Percentiles rank a stretch among this genome's conserved stretches.
Evolutionary conservation across 2,113 vertebrate genomes (phyloP).

Genomic region (Fregetta grallaria): DNA sequence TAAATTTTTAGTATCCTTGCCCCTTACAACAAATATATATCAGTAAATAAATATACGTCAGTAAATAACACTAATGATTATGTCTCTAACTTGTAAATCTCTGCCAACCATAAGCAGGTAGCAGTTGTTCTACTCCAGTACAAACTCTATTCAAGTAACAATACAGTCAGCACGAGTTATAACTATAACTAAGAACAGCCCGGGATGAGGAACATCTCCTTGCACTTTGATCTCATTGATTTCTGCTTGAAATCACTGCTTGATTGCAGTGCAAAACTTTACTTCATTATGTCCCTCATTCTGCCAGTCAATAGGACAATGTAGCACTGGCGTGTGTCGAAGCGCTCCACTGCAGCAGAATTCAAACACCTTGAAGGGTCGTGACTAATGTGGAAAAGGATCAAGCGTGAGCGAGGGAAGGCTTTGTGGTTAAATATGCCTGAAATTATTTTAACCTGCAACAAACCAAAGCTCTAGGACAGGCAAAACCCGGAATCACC

Average conservation of each 20-base stretch:
- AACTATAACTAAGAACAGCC: neutral
- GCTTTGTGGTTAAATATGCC: neutral
- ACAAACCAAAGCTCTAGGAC: neutral
- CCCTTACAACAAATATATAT: neutral
- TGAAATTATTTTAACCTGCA: neutral
- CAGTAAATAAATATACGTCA: neutral
- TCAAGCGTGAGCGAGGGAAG: neutral
- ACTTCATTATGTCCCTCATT: neutral
- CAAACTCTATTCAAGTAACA: neutral
- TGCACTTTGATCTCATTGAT: neutral
- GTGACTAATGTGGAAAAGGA: neutral
- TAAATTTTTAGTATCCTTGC: neutral
- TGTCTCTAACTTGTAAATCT: neutral
- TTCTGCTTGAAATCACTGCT: neutral
- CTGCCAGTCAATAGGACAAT: neutral
- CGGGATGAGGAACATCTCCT: neutral
- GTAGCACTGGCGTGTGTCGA: neutral
- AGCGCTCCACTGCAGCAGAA: neutral
- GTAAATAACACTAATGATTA: neutral
- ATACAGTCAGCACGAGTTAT: neutral
- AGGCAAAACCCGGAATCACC: neutral
- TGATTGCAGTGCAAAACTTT: neutral
- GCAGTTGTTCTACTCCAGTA: neutral
- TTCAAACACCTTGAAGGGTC: accelerated
- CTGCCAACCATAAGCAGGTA: neutral